Evolutionary conservation across 2,113 vertebrate genomes (phyloP).

Genomic region (Melanerpes aurifrons): DNA sequence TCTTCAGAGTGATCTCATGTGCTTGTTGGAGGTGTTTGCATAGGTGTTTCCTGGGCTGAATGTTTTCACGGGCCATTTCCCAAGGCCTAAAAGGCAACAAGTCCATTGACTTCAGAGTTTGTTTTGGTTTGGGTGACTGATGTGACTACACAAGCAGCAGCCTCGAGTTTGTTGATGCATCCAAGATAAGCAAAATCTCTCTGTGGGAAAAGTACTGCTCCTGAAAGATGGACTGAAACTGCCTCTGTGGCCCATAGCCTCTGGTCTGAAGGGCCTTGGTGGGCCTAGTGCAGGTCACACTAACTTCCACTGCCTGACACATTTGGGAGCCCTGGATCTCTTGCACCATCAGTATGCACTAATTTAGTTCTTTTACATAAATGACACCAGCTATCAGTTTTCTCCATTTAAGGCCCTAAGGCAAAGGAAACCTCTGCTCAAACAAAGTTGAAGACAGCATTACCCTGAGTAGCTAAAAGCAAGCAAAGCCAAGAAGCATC

Average conservation of each 20-base stretch:
- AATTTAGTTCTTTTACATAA: background rate
- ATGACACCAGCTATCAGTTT: background rate
- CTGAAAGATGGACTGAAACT: background rate
- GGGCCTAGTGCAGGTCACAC: background rate
- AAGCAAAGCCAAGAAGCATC: background rate
- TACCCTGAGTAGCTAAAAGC: background rate
- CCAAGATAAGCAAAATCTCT: background rate
- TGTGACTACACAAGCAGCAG: background rate
- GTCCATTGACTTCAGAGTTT: background rate
- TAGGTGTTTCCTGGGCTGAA: background rate
- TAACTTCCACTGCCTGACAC: background rate
- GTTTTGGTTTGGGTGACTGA: background rate
- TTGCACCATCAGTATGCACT: background rate
- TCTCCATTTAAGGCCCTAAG: background rate
- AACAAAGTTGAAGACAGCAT: background rate
- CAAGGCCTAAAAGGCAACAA: background rate
- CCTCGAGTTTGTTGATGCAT: background rate
- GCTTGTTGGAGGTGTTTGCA: conserved; percentile 5
- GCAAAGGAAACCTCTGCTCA: background rate
- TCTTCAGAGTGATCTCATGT: background rate
- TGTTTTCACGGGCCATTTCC: background rate
- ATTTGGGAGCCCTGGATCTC: background rate
- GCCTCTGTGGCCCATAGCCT: background rate
- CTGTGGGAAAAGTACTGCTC: background rate
- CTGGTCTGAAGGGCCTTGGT: background rate